These are phyloP conservation scores for Montipora capitata DNA, from an alignment of 92 coral and sea anemone species.

Conservation along the genomic window DNA sequence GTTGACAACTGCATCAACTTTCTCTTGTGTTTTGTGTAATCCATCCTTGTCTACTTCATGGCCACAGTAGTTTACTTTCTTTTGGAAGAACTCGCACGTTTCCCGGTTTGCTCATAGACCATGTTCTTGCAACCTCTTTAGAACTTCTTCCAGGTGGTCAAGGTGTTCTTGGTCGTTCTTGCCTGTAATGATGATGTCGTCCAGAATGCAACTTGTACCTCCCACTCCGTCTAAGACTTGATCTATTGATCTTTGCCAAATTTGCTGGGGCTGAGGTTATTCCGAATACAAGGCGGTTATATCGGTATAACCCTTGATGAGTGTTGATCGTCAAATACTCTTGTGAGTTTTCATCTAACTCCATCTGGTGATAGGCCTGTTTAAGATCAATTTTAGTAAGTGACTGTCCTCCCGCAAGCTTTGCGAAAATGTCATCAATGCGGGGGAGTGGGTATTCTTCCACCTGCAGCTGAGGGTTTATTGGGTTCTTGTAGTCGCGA, in stretches of 20 bases:
- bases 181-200: constrained; percentile 67
- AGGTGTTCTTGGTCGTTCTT: constrained; percentile 71
- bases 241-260: constrained; percentile 77
- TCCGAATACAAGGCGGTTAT: constrained; percentile 75
- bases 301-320: constrained; percentile 70
- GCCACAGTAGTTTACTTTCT: constrained; percentile 55
- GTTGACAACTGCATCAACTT: constrained; percentile 51
- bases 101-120: constrained; percentile 66
- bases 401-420: constrained; percentile 56
- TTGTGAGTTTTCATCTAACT: constrained; percentile 68
- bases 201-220: constrained; percentile 69
- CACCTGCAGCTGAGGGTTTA: constrained; percentile 57
- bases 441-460: constrained; percentile 77
- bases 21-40: constrained; percentile 68
- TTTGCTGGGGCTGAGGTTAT: constrained; percentile 74
- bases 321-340: constrained; percentile 73
- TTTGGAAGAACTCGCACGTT: constrained; percentile 63
- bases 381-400: constrained; percentile 54
- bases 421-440: constrained; percentile 48
- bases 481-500: constrained; percentile 64
- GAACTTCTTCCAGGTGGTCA: constrained; percentile 52
- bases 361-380: constrained; percentile 72
- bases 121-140: constrained; percentile 54
- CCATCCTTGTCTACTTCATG: constrained; percentile 57
- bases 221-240: constrained; percentile 68